Percentiles rank a stretch among this genome's conserved stretches.
phyloP scores from a whole-genome alignment of 2,888 invertebrate species.

The Brenthis daphne region DNA sequence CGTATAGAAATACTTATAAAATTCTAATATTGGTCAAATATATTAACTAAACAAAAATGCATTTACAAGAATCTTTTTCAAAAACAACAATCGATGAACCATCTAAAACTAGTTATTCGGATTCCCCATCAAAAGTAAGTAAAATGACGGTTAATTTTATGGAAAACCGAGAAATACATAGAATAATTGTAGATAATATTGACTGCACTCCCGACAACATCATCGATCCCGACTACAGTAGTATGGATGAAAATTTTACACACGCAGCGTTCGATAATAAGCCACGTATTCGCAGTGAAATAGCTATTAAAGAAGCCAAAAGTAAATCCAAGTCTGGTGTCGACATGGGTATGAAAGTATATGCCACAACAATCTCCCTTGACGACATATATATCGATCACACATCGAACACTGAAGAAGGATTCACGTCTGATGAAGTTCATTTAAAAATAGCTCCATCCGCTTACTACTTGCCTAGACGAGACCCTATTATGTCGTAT shows the following conservation, averaged over 20 bases:
- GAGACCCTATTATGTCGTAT: constrained; percentile 58
- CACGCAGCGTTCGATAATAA: constrained; percentile 68
- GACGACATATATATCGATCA: constrained; percentile 79
- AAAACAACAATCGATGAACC: constrained; percentile 25
- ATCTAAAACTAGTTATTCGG: constrained; percentile 42
- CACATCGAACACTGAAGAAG: constrained; percentile 70
- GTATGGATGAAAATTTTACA: constrained; percentile 59
- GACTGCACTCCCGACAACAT: constrained; percentile 69
- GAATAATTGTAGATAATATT: constrained; percentile 51
- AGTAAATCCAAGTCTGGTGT: constrained; percentile 48
- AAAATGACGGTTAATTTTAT: constrained; percentile 53
- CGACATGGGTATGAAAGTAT: constrained; percentile 66
- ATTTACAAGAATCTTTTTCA: constrained; percentile 15
- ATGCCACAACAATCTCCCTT: constrained; percentile 75
- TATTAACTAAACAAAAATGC: constrained; percentile 12
- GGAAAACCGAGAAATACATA: constrained; percentile 56
- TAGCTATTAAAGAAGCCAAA: constrained; percentile 47
- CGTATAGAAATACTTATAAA: too few relatives aligned
- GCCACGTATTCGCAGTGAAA: constrained; percentile 53
- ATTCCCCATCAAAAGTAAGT: constrained; percentile 44
- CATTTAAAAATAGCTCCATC: constrained; percentile 67
- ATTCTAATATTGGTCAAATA: background rate
- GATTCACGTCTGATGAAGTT: constrained; percentile 49
- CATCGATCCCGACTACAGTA: constrained; percentile 53
- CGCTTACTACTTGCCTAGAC: constrained; percentile 67